A percentile compares a stretch with the other conserved stretches of the same genome.
Conservation (phyloP, 37 sponge, comb jelly and placozoan genomes). For the Theonella swinhoei region DNA sequence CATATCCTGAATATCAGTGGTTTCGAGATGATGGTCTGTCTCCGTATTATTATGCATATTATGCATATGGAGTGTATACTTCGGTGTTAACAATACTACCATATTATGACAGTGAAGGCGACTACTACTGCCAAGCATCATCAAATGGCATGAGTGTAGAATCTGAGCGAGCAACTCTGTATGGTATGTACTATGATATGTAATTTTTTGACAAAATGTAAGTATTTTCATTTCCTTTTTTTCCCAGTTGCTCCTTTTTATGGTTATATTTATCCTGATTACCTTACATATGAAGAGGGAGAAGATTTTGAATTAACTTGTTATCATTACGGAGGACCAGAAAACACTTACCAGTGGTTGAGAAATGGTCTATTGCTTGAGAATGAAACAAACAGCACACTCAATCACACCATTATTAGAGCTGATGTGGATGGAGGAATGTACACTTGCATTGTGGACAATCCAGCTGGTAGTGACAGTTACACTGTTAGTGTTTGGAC, state of each 20-base stretch:
- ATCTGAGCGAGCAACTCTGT: not conserved
- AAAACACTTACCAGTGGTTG: slow-evolving; percentile 13
- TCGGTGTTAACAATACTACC: too few relatives aligned
- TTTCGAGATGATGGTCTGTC: too few relatives aligned
- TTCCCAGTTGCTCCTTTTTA: not conserved
- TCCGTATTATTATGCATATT: too few relatives aligned
- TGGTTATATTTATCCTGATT: slow-evolving; percentile 17
- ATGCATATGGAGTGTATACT: too few relatives aligned
- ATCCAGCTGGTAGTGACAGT: not conserved
- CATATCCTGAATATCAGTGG: slow-evolving; percentile 10
- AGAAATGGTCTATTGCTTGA: not conserved
- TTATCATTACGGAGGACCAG: slow-evolving; percentile 4
- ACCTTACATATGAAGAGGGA: not conserved
- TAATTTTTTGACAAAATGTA: too few relatives aligned
- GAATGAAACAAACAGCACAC: not conserved
- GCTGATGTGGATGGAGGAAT: not conserved
- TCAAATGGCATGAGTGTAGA: not conserved
- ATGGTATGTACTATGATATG: not conserved
- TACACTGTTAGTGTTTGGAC: not conserved
- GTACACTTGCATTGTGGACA: not conserved
- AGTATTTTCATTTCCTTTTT: not conserved
- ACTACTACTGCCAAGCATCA: not conserved
- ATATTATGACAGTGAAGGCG: not conserved
- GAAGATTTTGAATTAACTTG: not conserved
- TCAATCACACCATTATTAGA: not conserved